Conservation (phyloP, 2,113 vertebrate species). For the Cromileptes altivelis region DNA sequence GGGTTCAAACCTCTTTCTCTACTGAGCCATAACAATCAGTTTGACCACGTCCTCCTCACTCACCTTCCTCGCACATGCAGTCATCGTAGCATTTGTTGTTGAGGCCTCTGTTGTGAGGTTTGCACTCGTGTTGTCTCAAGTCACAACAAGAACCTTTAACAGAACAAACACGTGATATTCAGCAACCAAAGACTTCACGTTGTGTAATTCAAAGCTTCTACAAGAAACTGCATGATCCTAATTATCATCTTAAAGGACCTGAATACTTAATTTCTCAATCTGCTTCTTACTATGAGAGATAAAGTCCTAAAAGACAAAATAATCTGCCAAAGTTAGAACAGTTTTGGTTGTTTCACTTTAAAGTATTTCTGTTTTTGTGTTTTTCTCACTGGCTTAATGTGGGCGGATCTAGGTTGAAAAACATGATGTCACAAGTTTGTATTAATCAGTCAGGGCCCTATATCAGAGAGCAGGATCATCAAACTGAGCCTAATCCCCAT, state of each 20-base stretch:
- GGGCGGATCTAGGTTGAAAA: neutral
- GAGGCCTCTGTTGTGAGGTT: conserved; percentile 94
- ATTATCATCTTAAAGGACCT: neutral
- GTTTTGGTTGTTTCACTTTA: neutral
- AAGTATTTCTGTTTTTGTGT: neutral
- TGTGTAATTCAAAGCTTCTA: neutral
- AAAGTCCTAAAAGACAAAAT: neutral
- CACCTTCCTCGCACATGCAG: conserved; percentile 98
- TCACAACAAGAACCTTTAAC: conserved; percentile 94
- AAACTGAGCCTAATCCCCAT: too few relatives aligned
- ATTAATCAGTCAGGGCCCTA: neutral
- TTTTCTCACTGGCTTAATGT: neutral
- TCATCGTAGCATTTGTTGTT: conserved; percentile 99
- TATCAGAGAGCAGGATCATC: too few relatives aligned
- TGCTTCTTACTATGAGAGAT: neutral
- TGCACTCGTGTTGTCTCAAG: conserved; percentile 92
- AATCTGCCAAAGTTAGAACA: neutral
- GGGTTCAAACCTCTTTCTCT: neutral
- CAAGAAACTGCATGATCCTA: neutral
- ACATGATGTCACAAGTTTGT: neutral
- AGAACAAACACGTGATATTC: neutral
- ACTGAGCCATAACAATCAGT: neutral
- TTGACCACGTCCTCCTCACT: conserved; percentile 42
- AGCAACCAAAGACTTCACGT: neutral
- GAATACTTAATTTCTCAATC: conserved; percentile 3